Conservation (phyloP, 2,797 vertebrate genomes). For the Chaetodon trifasciatus region DNA sequence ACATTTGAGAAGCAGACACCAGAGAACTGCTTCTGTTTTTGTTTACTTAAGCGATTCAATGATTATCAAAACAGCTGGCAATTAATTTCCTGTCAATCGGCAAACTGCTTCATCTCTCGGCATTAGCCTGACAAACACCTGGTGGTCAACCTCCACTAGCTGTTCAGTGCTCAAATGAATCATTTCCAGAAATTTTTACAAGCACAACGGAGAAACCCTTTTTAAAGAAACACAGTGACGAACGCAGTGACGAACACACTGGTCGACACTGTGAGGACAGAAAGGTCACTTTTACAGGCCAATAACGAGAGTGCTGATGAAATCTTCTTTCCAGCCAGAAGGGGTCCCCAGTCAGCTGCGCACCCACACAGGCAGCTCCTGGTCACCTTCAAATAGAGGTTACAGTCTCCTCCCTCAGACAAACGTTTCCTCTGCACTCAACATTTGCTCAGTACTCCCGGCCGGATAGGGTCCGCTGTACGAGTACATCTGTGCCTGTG, state of each 20-base stretch:
- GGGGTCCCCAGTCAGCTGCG: conserved; percentile 74
- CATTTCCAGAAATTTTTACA: background rate
- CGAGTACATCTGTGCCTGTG: conserved; percentile 17
- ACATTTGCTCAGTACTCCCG: conserved; percentile 47
- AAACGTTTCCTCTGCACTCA: conserved; percentile 65
- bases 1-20: background rate
- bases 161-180: background rate
- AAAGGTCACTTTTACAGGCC: conserved; percentile 31
- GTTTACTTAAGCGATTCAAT: no score
- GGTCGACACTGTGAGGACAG: conserved; percentile 22
- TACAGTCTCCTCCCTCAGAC: conserved; percentile 72
- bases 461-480: conserved; percentile 29
- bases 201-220: background rate
- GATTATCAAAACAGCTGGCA: background rate
- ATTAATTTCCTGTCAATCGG: background rate
- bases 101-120: background rate
- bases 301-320: conserved; percentile 31
- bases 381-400: conserved; percentile 86
- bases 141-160: background rate
- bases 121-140: background rate
- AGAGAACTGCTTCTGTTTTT: background rate
- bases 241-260: background rate
- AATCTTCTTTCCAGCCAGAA: conserved; percentile 67
- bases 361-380: conserved; percentile 48
- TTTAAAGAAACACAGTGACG: background rate